These are phyloP conservation scores for Clamator glandarius DNA, from an alignment of 2,797 vertebrate species.

Conservation along the genomic window DNA sequence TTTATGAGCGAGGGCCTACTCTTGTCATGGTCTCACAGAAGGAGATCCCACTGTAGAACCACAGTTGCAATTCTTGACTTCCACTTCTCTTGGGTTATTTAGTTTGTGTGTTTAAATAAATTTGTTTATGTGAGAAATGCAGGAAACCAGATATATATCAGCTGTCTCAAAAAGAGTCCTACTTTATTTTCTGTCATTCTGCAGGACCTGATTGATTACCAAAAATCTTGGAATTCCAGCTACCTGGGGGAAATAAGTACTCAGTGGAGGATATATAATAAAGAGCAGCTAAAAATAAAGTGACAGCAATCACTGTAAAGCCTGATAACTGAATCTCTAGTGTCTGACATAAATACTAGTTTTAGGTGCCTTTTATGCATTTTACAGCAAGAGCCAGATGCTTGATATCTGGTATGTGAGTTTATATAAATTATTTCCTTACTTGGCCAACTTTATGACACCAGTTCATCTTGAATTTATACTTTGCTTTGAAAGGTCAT, in stretches of 20 bases:
- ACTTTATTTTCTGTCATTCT: slow-evolving; percentile 45
- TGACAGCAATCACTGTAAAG: slow-evolving; percentile 54
- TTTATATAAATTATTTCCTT: slow-evolving; percentile 61
- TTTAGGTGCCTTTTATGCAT: slow-evolving; percentile 37
- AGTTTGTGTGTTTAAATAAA: not conserved
- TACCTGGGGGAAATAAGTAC: slow-evolving; percentile 41
- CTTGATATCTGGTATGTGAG: slow-evolving; percentile 39
- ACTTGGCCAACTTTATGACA: slow-evolving; percentile 36
- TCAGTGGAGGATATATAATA: slow-evolving; percentile 21
- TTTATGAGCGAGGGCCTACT: not conserved
- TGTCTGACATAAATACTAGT: slow-evolving; percentile 44
- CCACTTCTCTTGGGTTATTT: not conserved
- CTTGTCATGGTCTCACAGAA: not conserved
- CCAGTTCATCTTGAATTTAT: slow-evolving; percentile 37
- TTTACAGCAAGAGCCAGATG: slow-evolving; percentile 54
- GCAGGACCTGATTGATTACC: slow-evolving; percentile 14
- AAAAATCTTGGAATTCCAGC: slow-evolving; percentile 35
- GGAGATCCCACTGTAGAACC: not conserved
- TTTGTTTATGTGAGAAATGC: not conserved
- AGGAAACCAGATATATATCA: slow-evolving; percentile 36
- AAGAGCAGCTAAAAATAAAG: slow-evolving; percentile 58
- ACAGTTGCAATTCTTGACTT: not conserved
- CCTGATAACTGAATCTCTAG: slow-evolving; percentile 56
- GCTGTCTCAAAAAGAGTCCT: not conserved
- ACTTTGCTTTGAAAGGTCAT: not conserved